Evolutionary conservation across 2,888 invertebrate genomes (phyloP).

Genomic region (Pyrrhosoma nymphula): DNA sequence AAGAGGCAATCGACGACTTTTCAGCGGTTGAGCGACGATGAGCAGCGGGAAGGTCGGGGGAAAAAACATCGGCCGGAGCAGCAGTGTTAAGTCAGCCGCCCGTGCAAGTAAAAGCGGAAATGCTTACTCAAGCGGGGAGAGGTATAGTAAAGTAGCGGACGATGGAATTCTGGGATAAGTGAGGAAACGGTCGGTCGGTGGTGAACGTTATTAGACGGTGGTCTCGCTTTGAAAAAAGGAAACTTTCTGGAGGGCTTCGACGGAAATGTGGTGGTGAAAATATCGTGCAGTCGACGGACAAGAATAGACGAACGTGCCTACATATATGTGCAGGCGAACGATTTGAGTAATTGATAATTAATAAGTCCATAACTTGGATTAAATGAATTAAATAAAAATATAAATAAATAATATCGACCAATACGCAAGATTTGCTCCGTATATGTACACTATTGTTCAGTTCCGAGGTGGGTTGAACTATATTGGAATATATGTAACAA

Average conservation of each 20-base stretch:
- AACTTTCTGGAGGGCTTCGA: background rate
- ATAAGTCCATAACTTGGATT: no score
- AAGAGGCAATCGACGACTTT: background rate
- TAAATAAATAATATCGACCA: no score
- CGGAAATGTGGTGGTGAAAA: background rate
- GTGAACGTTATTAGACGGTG: background rate
- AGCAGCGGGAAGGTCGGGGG: background rate
- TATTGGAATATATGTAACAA: no score
- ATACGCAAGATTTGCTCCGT: no score
- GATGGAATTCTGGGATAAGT: background rate
- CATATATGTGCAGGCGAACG: no score
- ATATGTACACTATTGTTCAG: no score
- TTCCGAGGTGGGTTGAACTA: no score
- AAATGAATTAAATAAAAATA: no score
- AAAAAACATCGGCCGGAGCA: background rate
- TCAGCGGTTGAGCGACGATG: background rate
- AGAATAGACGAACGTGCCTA: no score
- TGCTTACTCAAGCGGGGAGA: background rate
- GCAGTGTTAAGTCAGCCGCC: background rate
- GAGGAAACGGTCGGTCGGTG: background rate
- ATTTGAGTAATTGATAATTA: no score
- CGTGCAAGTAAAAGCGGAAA: constrained; percentile 8
- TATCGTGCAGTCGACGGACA: background rate
- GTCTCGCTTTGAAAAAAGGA: background rate
- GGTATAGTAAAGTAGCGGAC: background rate